Percentiles rank a stretch among this genome's conserved stretches.
Evolutionary conservation across 2,113 vertebrate genomes (phyloP).

Genomic region (Parus major): DNA sequence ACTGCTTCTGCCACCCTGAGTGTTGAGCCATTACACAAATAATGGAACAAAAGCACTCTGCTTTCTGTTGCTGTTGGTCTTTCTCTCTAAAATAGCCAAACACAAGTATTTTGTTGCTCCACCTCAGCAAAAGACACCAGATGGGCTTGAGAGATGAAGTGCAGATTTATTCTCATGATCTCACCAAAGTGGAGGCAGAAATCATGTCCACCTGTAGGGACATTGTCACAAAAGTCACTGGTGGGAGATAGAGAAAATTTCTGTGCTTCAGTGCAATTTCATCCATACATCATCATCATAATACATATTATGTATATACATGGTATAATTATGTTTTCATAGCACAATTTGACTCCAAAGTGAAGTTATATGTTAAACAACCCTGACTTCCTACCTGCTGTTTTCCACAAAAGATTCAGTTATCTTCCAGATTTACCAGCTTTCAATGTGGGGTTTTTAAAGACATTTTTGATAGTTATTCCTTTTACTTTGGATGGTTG

Average conservation of each 20-base stretch:
- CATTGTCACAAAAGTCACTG: background rate
- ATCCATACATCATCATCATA: background rate
- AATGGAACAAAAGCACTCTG: constrained; percentile 8
- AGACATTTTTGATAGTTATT: background rate
- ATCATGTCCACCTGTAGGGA: background rate
- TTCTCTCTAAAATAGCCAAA: constrained; percentile 25
- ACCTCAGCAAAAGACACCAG: background rate
- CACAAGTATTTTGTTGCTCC: background rate
- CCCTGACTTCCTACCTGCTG: background rate
- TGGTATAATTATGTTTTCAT: background rate
- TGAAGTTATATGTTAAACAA: background rate
- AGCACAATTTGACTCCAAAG: background rate
- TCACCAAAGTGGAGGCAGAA: background rate
- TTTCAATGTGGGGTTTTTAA: background rate
- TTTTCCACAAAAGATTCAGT: background rate
- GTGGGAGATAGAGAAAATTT: background rate
- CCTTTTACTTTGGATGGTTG: background rate
- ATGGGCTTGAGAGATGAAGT: background rate
- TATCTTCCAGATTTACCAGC: background rate
- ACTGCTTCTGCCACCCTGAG: constrained; percentile 19
- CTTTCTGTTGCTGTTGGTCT: constrained; percentile 24
- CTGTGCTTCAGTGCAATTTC: background rate
- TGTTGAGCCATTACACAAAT: constrained; percentile 54
- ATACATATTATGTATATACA: background rate
- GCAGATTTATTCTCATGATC: constrained; percentile 5